Evolutionary conservation across 2,888 invertebrate species (phyloP).

Genomic region (Drosophila neotestacea): DNA sequence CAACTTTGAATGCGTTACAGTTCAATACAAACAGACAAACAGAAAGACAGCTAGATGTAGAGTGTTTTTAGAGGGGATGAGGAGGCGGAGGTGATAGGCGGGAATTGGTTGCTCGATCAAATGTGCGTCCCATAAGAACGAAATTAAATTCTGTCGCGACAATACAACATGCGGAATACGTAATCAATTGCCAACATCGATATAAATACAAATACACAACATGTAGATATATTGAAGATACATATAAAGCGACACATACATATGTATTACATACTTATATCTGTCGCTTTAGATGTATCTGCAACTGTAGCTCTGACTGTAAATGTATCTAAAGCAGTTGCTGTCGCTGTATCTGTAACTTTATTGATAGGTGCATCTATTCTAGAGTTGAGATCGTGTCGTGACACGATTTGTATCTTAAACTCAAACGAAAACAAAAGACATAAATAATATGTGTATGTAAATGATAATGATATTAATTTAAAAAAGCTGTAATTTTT

Average conservation of each 20-base stretch:
- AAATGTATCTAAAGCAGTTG: slow-evolving; percentile 9
- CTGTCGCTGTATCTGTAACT: background rate
- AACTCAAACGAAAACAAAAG: background rate
- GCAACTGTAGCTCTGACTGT: slow-evolving; percentile 10
- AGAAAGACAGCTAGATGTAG: slow-evolving; percentile 15
- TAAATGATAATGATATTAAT: too few relatives aligned
- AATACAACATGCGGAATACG: slow-evolving; percentile 78
- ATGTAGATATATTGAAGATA: slow-evolving; percentile 16
- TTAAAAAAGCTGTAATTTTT: too few relatives aligned
- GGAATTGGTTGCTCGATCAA: slow-evolving; percentile 54
- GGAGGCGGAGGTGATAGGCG: slow-evolving; percentile 25
- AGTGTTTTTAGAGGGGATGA: background rate
- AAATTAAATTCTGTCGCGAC: slow-evolving; percentile 83
- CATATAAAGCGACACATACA: slow-evolving; percentile 12
- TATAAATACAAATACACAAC: slow-evolving; percentile 52
- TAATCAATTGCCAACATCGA: slow-evolving; percentile 77
- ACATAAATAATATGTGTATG: background rate
- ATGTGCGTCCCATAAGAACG: slow-evolving; percentile 74
- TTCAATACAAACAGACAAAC: slow-evolving; percentile 55
- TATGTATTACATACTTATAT: slow-evolving; percentile 13
- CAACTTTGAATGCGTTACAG: slow-evolving; percentile 68
- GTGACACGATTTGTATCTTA: background rate
- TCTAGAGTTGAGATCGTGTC: background rate
- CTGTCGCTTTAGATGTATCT: slow-evolving; percentile 8
- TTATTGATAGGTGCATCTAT: background rate